Base-by-base conservation (phyloP, 2,888 invertebrate species). In the Napeogenes inachia region DNA sequence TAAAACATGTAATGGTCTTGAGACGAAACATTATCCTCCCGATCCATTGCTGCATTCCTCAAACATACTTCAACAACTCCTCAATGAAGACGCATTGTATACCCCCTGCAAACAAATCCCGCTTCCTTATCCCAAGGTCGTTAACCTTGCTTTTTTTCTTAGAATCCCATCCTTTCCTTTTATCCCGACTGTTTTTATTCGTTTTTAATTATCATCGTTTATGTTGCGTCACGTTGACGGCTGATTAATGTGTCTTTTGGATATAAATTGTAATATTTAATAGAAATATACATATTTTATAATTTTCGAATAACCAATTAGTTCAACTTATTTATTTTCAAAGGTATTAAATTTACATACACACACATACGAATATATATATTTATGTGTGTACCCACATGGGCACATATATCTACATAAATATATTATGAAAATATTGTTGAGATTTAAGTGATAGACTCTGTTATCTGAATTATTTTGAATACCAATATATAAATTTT, bases 91-190 rank as follows among this genome's bases (percentile, higher is more conserved):
- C 10, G 6, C 30, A 5, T 21, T 30, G 50, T 50, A 30, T 42
- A 47, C 8, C 47, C 13, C 8, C 47, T 13, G 6, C 55, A 63
- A 69, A 61, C 65, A 61, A 68, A 68, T 64, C 21, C 21, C 21
- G 70, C 72, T 74, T 73, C 71, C 73, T 73, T 73, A 76, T 77
- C 75, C 79, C 73, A 82, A 85, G 88, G 85, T 78, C 86, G 76
- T 87, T 87, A 79, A 89, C 87, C 87, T 82, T 75, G 64, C 67
- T 73, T 80, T 81, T 85, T 84, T 85, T 79, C 75, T 73, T 71
- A 73, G 80, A 81, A 84, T 81, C 75, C 75, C 80, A 82, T 80
- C 76, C 78, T 76, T 73, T 80, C 80, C 81, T 82, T 83, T 79
- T 72, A 68, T 68, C 69, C 70, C 66, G 58, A 54, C 54, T 67